phyloP scores from a whole-genome alignment of 2,113 vertebrate species.

The Seriola quinqueradiata region DNA sequence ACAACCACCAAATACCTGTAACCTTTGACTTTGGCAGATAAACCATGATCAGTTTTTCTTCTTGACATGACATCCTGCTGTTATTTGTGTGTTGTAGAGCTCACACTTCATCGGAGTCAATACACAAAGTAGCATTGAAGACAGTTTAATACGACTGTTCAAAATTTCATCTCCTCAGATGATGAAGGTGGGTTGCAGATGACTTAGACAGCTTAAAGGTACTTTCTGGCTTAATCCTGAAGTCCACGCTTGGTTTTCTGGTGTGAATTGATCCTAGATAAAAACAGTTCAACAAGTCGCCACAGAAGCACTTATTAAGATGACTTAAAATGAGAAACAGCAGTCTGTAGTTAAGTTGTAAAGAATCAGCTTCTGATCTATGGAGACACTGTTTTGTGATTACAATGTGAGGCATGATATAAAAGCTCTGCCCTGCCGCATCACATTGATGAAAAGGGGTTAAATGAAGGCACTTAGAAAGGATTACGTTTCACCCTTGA shows the following conservation, averaged over 20 bases:
- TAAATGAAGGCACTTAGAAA: background rate
- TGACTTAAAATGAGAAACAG: background rate
- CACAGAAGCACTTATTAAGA: background rate
- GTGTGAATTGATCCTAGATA: background rate
- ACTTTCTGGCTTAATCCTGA: background rate
- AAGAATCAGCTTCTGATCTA: background rate
- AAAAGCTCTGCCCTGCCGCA: background rate
- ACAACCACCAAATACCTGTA: conserved; percentile 11
- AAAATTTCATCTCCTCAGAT: background rate
- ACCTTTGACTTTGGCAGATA: conserved; percentile 25
- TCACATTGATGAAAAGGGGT: background rate
- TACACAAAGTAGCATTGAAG: conserved; percentile 16
- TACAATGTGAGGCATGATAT: background rate
- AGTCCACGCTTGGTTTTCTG: conserved; percentile 3
- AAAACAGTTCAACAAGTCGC: background rate
- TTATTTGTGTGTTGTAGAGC: conserved; percentile 16
- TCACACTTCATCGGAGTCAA: conserved; percentile 4
- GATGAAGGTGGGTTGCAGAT: background rate
- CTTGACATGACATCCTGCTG: conserved; percentile 9
- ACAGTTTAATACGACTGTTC: background rate
- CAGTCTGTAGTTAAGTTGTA: background rate
- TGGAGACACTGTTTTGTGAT: background rate
- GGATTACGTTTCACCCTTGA: background rate
- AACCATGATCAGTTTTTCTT: background rate
- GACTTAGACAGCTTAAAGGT: background rate